Evolutionary conservation across 2,888 invertebrate species (phyloP), one percentile per base, ranked within the genome.

Genomic region (Epistrophe eligans): DNA sequence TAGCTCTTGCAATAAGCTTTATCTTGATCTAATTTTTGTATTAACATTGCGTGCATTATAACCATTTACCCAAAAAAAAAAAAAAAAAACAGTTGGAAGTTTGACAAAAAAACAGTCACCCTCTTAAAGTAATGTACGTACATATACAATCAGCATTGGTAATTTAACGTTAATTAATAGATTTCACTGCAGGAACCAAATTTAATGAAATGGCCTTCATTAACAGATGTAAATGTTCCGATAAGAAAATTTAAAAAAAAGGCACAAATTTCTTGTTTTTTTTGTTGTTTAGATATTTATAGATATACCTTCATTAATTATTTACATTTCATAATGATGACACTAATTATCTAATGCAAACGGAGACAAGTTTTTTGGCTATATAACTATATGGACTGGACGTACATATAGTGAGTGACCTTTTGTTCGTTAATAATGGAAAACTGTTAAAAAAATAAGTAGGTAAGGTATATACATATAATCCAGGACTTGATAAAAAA

Each of bases 141-240:
- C 7, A 28, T 6, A 6, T 32, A 74, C 43, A 67, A 62, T 40
- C 64, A 72, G 28, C 66, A 52, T 67, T 70, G 70, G 79, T 71
- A 79, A 79, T 83, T 87, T 83, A 58, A 79, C 74, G 87, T 87
- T 87, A 87, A 87, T 87, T 87, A 87, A 87, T 87, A 87, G 87
- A 87, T 83, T 72, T 76, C 87, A 79, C 87, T 72, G 17, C 66
- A 67, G 83, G 76, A 60, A 76, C 85, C 50, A 38, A 81, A 64
- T 73, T 73, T 81, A 82, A 85, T 85, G 74, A 79, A 85, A 77
- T 77, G 73, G 9, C 60, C 80, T 70, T 71, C 62, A 67, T 77
- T 77, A 67, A 58, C 81, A 70, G 85, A 85, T 82, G 82, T 74
- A 82, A 60, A 74, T 57, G 67, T 70, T 60, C 71, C 81, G 85